Conservation (phyloP, 2,797 vertebrate genomes). For the Parauchenoglanis ngamensis region DNA sequence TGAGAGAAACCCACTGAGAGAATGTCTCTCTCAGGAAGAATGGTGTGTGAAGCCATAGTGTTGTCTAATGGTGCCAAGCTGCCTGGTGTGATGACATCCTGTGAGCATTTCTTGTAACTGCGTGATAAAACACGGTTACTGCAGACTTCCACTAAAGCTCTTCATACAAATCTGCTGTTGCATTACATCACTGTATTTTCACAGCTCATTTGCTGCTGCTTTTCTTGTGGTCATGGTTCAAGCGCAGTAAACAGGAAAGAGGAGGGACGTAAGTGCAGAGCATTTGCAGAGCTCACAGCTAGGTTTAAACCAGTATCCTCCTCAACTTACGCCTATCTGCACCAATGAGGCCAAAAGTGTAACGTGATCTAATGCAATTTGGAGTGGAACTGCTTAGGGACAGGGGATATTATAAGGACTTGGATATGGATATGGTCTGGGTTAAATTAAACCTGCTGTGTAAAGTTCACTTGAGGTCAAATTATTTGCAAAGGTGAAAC, state of each 20-base stretch:
- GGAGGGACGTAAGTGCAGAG: constrained; percentile 29
- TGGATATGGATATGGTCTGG: neutral
- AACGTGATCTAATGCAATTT: constrained; percentile 3
- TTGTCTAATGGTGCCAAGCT: neutral
- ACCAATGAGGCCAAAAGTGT: neutral
- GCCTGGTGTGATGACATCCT: neutral
- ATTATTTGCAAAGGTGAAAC: neutral
- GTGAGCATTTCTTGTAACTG: neutral
- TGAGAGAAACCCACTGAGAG: neutral
- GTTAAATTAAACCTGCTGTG: neutral
- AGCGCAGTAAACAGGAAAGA: constrained; percentile 55
- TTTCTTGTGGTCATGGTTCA: constrained; percentile 39
- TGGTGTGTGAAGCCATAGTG: neutral
- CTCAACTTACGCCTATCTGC: neutral
- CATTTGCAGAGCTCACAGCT: neutral
- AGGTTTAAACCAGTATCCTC: neutral
- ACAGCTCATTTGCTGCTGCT: constrained; percentile 21
- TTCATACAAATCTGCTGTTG: neutral
- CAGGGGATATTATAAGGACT: neutral
- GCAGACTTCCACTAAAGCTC: neutral
- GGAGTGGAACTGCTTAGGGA: neutral
- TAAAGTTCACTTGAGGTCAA: neutral
- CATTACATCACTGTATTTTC: constrained; percentile 26
- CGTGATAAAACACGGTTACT: neutral
- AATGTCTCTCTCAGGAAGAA: neutral